Conservation (phyloP, 2,113 vertebrate genomes). For the Oceanites oceanicus region DNA sequence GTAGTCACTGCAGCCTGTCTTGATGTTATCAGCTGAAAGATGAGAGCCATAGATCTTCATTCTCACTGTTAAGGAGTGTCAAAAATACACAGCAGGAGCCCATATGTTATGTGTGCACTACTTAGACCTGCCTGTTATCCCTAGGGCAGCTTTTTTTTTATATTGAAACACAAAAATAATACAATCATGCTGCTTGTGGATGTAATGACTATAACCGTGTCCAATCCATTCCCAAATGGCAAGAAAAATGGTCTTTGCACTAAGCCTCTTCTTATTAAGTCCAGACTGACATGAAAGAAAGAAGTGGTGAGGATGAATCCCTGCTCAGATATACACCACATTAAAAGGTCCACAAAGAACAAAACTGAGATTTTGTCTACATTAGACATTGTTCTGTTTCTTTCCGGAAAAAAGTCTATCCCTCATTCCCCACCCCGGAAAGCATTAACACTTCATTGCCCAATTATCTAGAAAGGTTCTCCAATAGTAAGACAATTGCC, state of each 20-base stretch:
- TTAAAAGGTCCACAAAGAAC: background rate
- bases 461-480: background rate
- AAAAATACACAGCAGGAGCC: background rate
- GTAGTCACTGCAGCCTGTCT: slow-evolving; percentile 14
- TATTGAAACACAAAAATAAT: background rate
- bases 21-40: slow-evolving; percentile 22
- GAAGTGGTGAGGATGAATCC: background rate
- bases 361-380: background rate
- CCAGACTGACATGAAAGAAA: background rate
- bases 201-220: background rate
- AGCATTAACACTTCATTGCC: background rate
- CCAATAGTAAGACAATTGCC: background rate
- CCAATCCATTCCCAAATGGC: background rate
- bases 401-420: background rate
- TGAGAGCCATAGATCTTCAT: slow-evolving; percentile 22
- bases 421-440: fast-evolving
- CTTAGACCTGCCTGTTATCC: background rate
- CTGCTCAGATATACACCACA: background rate
- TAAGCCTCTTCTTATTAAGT: background rate
- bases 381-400: background rate
- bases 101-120: background rate
- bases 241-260: background rate
- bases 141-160: background rate
- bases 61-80: background rate
- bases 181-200: background rate